Evolutionary conservation across 2,797 vertebrate genomes (phyloP).

Genomic region (Myotis myotis): DNA sequence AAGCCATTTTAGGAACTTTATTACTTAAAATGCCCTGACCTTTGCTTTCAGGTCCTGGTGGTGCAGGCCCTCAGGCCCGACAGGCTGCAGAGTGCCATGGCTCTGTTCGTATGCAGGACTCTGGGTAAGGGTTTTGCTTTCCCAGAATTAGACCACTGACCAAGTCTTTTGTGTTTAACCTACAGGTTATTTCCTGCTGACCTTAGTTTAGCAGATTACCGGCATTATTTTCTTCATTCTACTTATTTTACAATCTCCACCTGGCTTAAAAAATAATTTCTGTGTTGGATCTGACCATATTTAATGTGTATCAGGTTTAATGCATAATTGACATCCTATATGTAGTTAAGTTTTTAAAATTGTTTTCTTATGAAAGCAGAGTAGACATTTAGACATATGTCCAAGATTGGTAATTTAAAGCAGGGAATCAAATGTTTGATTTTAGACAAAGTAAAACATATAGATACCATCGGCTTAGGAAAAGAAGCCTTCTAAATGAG

Average conservation of each 20-base stretch:
- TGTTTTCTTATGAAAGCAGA: background rate
- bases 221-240: background rate
- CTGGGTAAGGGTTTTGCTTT: slow-evolving; percentile 87
- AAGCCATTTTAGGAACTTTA: background rate
- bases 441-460: background rate
- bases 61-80: slow-evolving; percentile 94
- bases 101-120: slow-evolving; percentile 90
- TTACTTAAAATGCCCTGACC: background rate
- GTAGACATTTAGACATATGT: background rate
- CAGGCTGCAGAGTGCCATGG: slow-evolving; percentile 94
- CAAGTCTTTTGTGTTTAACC: background rate
- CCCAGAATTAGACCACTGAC: background rate
- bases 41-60: slow-evolving; percentile 89
- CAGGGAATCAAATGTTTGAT: background rate
- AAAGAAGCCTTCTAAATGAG: background rate
- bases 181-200: slow-evolving; percentile 20
- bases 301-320: background rate
- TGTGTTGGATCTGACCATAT: background rate
- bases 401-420: background rate
- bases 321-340: background rate
- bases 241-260: background rate
- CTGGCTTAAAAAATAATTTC: background rate
- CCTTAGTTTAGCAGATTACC: background rate
- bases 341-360: slow-evolving; percentile 6
- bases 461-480: background rate